Base-by-base conservation (phyloP, 2,888 invertebrate species). In the Meteorus cinctellus region DNA sequence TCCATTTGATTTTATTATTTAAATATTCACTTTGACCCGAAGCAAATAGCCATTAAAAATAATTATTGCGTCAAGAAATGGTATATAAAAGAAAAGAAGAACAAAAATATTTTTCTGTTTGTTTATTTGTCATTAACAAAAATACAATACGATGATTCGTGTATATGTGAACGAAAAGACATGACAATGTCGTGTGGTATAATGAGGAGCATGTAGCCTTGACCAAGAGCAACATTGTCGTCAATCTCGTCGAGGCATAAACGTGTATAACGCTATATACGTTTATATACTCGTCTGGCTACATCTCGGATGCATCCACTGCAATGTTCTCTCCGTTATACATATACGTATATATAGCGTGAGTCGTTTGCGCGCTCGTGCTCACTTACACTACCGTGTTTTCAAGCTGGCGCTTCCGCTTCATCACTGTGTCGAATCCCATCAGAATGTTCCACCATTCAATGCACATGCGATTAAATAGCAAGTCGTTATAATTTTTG, bases 261-360 rank as follows among this genome's bases (percentile, higher is more conserved):
- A 66, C 19, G 27, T 66, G 59, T 55, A 59, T 19, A 76, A n/a
- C 48, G n/a, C 48, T 48, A 55, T n/a, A 48, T 51, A 66, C 16
- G 16, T 66, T 27, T 55, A 59, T 19, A 76, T 75, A 78, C 74
- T 73, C 77, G 80, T 80, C 81, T 80, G 80, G 79, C 80, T 79
- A 77, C 80, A 80, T 77, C 73, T 79, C 78, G 80, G 78, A 80
- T 75, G 80, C 79, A 79, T 81, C 80, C 77, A 80, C 80, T 82
- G 76, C 51, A 29, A 71, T 69, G 68, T 48, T 48, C 48, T 48
- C 4, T 48, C n/a, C n/a, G n/a, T n/a, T 48, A 48, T 48, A 24
- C 19, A 31, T 27, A 19, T 12, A 24, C 24, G 14, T 31, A 19
- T 31, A 62, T 67, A 75, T 73, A 73, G 62, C 65, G 78, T 75